Evolutionary conservation across 2,888 invertebrate genomes (phyloP).

Genomic region (Meandrusa payeni): DNA sequence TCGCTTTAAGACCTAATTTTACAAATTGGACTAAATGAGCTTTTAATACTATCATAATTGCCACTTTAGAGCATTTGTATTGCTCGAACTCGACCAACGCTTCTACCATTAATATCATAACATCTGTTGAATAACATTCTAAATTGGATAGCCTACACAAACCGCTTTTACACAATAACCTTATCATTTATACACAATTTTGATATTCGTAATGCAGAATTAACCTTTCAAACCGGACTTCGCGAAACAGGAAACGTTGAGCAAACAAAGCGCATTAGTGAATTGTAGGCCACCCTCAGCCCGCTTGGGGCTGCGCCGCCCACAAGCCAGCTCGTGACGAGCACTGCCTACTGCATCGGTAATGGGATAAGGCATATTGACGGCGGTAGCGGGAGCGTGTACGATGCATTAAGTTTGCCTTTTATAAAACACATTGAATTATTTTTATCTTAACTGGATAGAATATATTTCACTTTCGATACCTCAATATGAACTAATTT

Average conservation of each 20-base stretch:
- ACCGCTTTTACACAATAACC: slow-evolving; percentile 6
- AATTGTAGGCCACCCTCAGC: slow-evolving; percentile 69
- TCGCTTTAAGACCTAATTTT: no score
- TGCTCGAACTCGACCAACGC: no score
- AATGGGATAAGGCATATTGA: slow-evolving; percentile 26
- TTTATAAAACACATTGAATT: no score
- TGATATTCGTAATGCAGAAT: slow-evolving; percentile 30
- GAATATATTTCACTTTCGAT: no score
- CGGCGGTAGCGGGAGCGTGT: slow-evolving; percentile 1
- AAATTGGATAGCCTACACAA: slow-evolving; percentile 1
- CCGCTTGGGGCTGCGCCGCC: slow-evolving; percentile 50
- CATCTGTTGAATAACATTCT: not conserved
- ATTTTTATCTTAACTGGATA: no score
- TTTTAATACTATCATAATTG: no score
- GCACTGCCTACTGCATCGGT: slow-evolving; percentile 57
- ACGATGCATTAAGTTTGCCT: no score
- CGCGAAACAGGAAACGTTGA: slow-evolving; percentile 56
- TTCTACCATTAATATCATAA: no score
- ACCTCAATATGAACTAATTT: no score
- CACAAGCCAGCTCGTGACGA: slow-evolving; percentile 56
- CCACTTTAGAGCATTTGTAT: no score
- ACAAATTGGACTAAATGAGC: no score
- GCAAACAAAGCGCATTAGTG: slow-evolving; percentile 65
- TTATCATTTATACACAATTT: slow-evolving; percentile 18
- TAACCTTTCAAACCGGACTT: slow-evolving; percentile 39